Evolutionary conservation across 30 jellyfish, hydroid and myxozoan genomes (phyloP).

Genomic region (Chironex yamaguchii): DNA sequence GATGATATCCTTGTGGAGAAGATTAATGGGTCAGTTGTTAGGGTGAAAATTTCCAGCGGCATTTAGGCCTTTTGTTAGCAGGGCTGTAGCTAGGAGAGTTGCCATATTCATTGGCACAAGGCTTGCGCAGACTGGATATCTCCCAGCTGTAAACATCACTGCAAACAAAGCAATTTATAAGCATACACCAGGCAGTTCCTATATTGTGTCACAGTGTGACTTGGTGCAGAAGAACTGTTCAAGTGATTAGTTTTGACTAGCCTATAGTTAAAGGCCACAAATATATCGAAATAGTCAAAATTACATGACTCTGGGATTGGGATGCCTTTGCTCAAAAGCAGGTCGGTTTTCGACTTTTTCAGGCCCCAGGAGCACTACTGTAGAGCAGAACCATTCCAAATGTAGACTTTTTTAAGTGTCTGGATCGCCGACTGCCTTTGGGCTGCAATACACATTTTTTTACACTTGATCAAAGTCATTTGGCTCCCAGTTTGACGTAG

Average conservation of each 20-base stretch:
- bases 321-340: no score
- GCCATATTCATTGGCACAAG: conserved; percentile 5
- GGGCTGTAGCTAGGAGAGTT: conserved; percentile 23
- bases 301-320: no score
- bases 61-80: conserved; percentile 6
- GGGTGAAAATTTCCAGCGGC: conserved; percentile 50
- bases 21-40: conserved; percentile 1
- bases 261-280: no score
- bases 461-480: no score
- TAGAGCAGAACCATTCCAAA: no score
- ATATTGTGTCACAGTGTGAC: conserved; percentile 6
- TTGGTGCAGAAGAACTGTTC: conserved; percentile 1
- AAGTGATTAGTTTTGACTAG: conserved; percentile 37
- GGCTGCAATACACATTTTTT: no score
- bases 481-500: no score
- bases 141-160: conserved; percentile 40
- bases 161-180: conserved; percentile 57
- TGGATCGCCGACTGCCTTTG: no score
- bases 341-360: no score
- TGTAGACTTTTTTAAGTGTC: no score
- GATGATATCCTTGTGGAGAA: conserved; percentile 1
- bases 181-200: conserved; percentile 42
- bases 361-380: no score
- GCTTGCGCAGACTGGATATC: conserved; percentile 44
- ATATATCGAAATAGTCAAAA: no score